Percentiles rank a stretch among this genome's conserved stretches.
phyloP scores from a whole-genome alignment of 2,797 vertebrate species.

The Tenualosa thibaudeaui region DNA sequence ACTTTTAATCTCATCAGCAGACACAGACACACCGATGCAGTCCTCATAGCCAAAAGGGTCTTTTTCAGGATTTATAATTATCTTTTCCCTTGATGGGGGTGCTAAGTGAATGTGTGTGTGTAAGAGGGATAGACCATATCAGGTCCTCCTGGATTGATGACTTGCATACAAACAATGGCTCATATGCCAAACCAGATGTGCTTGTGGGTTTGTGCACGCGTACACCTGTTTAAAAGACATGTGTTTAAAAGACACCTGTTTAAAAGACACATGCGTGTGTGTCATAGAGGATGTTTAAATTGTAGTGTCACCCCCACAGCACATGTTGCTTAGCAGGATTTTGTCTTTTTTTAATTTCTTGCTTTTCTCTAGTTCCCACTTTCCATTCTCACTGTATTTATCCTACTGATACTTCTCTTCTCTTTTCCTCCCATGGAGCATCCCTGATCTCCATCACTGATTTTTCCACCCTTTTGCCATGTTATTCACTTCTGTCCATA shows the following conservation, averaged over 20 bases:
- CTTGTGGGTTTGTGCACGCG: not conserved
- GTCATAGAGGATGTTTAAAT: not conserved
- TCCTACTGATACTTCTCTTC: not conserved
- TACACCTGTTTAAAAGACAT: not conserved
- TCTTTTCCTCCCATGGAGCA: not conserved
- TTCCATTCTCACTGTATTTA: not conserved
- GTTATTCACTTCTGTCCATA: not conserved
- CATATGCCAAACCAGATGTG: not conserved
- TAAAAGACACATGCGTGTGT: not conserved
- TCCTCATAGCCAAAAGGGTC: not conserved
- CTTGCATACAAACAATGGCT: not conserved
- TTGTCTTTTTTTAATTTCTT: not conserved
- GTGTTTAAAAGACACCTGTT: not conserved
- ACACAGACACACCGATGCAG: not conserved
- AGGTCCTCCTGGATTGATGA: not conserved
- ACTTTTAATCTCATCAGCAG: not conserved
- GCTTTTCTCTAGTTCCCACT: not conserved
- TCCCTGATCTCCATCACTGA: not conserved
- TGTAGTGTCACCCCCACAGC: not conserved
- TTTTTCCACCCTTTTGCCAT: not conserved
- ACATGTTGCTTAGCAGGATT: not conserved
- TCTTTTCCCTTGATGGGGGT: not conserved
- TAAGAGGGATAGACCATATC: not conserved
- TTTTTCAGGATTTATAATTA: not conserved
- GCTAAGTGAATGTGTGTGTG: not conserved